Conservation (phyloP, 2,888 invertebrate genomes). For the Horisme vitalbata region DNA sequence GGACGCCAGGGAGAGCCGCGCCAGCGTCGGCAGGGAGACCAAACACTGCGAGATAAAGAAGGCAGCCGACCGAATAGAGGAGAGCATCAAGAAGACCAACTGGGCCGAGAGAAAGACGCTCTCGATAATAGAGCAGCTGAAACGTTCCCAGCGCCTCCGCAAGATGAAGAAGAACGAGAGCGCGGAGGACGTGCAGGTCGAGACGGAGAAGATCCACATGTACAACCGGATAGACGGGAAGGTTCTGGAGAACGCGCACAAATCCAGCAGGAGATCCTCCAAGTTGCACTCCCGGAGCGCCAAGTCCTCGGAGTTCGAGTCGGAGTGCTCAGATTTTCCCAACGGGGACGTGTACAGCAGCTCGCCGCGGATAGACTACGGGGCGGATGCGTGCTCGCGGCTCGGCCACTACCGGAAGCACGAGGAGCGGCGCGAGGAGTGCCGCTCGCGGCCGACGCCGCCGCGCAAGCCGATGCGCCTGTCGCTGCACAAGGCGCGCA, state of each 20-base stretch:
- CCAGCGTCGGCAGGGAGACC: slow-evolving; percentile 45
- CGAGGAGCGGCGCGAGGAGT: slow-evolving; percentile 50
- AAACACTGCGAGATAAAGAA: slow-evolving; percentile 65
- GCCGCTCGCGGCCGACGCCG: slow-evolving; percentile 87
- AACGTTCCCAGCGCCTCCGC: slow-evolving; percentile 69
- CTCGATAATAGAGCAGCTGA: slow-evolving; percentile 74
- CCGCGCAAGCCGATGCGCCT: slow-evolving; percentile 93
- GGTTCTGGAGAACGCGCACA: slow-evolving; percentile 79
- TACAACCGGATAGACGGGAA: slow-evolving; percentile 78
- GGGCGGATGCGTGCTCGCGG: slow-evolving; percentile 81
- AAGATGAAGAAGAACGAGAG: slow-evolving; percentile 70
- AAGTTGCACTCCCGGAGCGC: slow-evolving; percentile 84
- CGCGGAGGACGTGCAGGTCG: slow-evolving; percentile 74
- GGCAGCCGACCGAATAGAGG: slow-evolving; percentile 69
- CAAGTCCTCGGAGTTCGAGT: slow-evolving; percentile 90
- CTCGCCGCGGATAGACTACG: slow-evolving; percentile 78
- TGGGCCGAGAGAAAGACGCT: slow-evolving; percentile 77
- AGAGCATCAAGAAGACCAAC: slow-evolving; percentile 77
- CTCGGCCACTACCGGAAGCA: slow-evolving; percentile 70
- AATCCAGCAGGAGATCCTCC: slow-evolving; percentile 73
- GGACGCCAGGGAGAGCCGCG: slow-evolving; percentile 55
- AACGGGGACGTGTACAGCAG: slow-evolving; percentile 70
- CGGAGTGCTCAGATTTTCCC: slow-evolving; percentile 85
- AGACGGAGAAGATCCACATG: slow-evolving; percentile 73
- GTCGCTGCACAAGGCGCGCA: slow-evolving; percentile 92